Base-by-base conservation (phyloP, 2,888 invertebrate genomes). In the Cantharis lateralis region DNA sequence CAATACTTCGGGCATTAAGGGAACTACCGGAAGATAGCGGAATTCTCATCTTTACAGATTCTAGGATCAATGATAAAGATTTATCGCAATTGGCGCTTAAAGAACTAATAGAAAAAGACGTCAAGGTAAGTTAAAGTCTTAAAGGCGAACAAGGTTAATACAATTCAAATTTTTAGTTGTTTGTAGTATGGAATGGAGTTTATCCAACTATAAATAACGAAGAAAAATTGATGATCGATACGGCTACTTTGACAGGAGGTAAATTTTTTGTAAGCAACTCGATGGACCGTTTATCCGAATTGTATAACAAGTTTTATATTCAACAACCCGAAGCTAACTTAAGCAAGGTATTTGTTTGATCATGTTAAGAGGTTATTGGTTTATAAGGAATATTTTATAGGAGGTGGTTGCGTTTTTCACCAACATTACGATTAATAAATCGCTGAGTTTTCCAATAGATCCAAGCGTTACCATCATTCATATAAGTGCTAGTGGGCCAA, bases 11-110 rank as follows among this genome's bases (percentile, higher is more conserved):
- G 26, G 92, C 93, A 0, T 90, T 91, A 0, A 91, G 91, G 78
- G 82, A 91, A 78, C 90, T 93, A 72, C 92, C 93, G 0, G 91
- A 91, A 80, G 91, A 92, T 83, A 91, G 92, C 78, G 93, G 91
- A 0, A 88, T 93, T 10, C 90, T 93, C 82, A 86, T 93, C 64
- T 89, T 93, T 76, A 91, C 92, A 0, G 91, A 91, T 75, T 87
- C 89, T 48, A 89, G 89, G 16, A 89, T 91, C 32, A 90, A 89
- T 1, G 93, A 93, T 81, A 88, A 88, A 10, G 88, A 89, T 81
- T 84, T 90, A 63, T 88, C 89, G 16, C 88, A 88, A 76, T 86
- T 88, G 81, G 88, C 89, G 15, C 87, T 88, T 15, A 88, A 88
- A 78, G 88, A 87, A 76, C 75, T 89, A 75, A 82, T 87, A 2